These are phyloP conservation scores for Adineta ricciae DNA, from an alignment of 2,888 invertebrate species.

Conservation along the genomic window DNA sequence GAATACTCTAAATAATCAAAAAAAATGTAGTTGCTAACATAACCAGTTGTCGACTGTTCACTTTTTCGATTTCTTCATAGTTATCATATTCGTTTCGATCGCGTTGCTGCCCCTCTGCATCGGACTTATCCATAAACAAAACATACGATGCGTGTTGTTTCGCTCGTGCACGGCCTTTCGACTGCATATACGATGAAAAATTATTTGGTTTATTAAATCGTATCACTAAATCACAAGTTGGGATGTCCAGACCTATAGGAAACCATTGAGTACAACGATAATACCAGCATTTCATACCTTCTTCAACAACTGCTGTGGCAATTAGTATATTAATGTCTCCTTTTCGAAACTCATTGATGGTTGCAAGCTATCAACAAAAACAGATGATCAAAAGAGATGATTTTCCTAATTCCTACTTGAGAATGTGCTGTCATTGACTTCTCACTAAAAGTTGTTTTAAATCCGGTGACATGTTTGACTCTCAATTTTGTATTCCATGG, in stretches of 20 bases:
- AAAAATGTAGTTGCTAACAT: no score
- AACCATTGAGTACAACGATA: not conserved
- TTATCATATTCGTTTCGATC: not conserved
- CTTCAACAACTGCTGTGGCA: slow-evolving; percentile 30
- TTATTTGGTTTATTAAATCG: slow-evolving; percentile 27
- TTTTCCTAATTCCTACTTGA: not conserved
- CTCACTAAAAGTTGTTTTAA: not conserved
- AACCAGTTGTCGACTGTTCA: no score
- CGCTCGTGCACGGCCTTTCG: slow-evolving; percentile 31
- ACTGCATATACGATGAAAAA: slow-evolving; percentile 31
- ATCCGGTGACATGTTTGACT: not conserved
- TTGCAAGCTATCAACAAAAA: not conserved
- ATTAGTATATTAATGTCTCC: slow-evolving; percentile 24
- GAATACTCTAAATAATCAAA: not conserved
- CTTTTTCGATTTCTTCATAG: slow-evolving; percentile 7
- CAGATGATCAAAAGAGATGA: not conserved
- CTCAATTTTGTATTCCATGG: not conserved
- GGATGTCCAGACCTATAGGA: slow-evolving; percentile 23
- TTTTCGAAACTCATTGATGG: slow-evolving; percentile 22
- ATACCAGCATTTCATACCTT: not conserved
- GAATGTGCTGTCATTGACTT: not conserved
- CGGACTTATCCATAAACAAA: not conserved
- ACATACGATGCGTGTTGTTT: slow-evolving; percentile 15
- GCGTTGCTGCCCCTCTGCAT: not conserved
- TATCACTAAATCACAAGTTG: slow-evolving; percentile 29